Conservation (phyloP, 2,888 invertebrate species). For the Halictus quadricinctus region DNA sequence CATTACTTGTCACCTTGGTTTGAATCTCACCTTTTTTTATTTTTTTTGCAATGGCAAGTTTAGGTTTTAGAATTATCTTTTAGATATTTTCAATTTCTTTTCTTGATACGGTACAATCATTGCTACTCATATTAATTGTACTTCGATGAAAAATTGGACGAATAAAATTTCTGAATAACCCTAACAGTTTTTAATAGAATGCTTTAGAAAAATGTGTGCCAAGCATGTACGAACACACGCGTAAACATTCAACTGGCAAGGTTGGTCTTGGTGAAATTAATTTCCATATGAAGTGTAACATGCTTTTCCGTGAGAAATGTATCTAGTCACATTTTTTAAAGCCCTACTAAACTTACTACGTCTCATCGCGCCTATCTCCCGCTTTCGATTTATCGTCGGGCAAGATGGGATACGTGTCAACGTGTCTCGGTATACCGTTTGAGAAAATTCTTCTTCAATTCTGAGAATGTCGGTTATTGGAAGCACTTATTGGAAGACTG, state of each 20-base stretch:
- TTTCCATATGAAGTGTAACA: neutral
- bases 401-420: neutral
- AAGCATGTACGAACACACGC: too few species aligned
- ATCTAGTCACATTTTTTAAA: neutral
- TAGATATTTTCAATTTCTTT: too few species aligned
- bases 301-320: neutral
- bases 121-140: too few species aligned
- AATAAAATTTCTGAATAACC: too few species aligned
- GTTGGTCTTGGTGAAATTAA: neutral
- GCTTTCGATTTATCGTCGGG: neutral
- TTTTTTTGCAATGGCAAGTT: too few species aligned
- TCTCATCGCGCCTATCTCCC: neutral
- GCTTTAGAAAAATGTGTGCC: neutral
- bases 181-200: too few species aligned
- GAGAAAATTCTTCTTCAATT: neutral
- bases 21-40: neutral
- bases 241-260: too few species aligned
- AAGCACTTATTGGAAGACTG: too few species aligned
- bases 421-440: neutral
- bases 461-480: slow-evolving; percentile 24
- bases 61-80: too few species aligned
- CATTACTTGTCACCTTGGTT: neutral
- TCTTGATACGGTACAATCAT: too few species aligned
- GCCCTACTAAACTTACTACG: neutral
- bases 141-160: too few species aligned